phyloP scores from a whole-genome alignment of 2,888 invertebrate genomes.

The Gymnosoma rotundatum region DNA sequence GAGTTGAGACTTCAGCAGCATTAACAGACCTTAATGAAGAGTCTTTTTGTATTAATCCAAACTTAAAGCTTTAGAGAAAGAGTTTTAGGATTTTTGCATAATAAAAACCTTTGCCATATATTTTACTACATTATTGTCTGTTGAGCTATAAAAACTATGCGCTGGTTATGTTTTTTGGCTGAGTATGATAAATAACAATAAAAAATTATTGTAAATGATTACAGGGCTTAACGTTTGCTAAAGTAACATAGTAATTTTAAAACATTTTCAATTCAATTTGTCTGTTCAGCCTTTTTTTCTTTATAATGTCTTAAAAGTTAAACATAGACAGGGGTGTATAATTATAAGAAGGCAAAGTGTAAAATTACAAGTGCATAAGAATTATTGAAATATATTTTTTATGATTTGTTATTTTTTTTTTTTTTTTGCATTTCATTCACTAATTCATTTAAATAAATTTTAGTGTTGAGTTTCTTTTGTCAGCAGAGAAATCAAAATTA shows the following conservation, averaged over 20 bases:
- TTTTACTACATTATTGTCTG: conserved; percentile 2
- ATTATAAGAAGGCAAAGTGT: conserved; percentile 61
- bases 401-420: neutral
- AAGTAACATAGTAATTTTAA: conserved; percentile 66
- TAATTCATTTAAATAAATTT: conserved; percentile 61
- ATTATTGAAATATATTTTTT: conserved; percentile 51
- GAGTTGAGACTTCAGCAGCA: neutral
- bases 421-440: conserved; percentile 17
- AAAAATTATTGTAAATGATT: conserved; percentile 69
- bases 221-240: conserved; percentile 64
- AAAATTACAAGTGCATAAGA: conserved; percentile 64
- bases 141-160: conserved; percentile 25
- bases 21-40: conserved; percentile 24
- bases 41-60: conserved; percentile 50
- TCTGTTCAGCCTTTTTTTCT: conserved; percentile 32
- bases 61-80: conserved; percentile 33
- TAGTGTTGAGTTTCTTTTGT: conserved; percentile 48
- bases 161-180: conserved; percentile 30
- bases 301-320: neutral
- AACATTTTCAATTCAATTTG: conserved; percentile 61
- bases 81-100: conserved; percentile 55
- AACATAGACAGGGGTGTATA: conserved; percentile 55
- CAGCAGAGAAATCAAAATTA: conserved; percentile 41
- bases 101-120: neutral
- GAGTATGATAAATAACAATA: conserved; percentile 70